phyloP scores from a whole-genome alignment of 2,113 vertebrate species.

The Pyxicephalus adspersus region DNA sequence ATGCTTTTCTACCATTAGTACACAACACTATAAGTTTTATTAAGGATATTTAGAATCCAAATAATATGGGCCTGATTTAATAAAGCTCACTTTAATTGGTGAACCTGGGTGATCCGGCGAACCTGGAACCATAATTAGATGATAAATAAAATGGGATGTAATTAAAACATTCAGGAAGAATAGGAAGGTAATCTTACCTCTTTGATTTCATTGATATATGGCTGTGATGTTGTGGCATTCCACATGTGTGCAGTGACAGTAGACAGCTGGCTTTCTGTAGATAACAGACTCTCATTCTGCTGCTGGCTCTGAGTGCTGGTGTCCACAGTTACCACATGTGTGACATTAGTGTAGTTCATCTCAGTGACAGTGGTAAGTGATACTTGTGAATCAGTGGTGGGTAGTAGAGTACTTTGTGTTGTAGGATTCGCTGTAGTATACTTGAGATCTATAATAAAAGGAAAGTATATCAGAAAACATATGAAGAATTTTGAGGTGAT shows the following conservation, averaged over 20 bases:
- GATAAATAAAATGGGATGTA: no score
- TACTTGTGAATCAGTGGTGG: not conserved
- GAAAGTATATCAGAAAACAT: not conserved
- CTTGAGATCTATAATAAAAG: not conserved
- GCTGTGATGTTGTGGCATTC: slow-evolving; percentile 23
- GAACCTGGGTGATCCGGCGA: no score
- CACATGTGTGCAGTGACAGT: not conserved
- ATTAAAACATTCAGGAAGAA: no score
- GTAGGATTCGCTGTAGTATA: slow-evolving; percentile 12
- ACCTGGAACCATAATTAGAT: no score
- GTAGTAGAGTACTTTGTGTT: not conserved
- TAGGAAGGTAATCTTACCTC: slow-evolving; percentile 32
- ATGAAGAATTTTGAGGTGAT: no score
- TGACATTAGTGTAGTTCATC: slow-evolving; percentile 12
- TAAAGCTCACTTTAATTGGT: no score
- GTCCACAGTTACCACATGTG: not conserved
- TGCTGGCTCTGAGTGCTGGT: not conserved
- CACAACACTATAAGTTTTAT: no score
- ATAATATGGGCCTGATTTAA: no score
- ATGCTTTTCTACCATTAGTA: no score
- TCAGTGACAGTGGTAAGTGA: slow-evolving; percentile 14
- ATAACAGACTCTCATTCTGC: not conserved
- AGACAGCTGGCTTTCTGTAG: not conserved
- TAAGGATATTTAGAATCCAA: no score
- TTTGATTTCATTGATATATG: not conserved